A percentile compares a stretch with the other conserved stretches of the same genome.
These are phyloP conservation scores for Leptopilina boulardi DNA, from an alignment of 1,140 invertebrate species.

Conservation along the genomic window DNA sequence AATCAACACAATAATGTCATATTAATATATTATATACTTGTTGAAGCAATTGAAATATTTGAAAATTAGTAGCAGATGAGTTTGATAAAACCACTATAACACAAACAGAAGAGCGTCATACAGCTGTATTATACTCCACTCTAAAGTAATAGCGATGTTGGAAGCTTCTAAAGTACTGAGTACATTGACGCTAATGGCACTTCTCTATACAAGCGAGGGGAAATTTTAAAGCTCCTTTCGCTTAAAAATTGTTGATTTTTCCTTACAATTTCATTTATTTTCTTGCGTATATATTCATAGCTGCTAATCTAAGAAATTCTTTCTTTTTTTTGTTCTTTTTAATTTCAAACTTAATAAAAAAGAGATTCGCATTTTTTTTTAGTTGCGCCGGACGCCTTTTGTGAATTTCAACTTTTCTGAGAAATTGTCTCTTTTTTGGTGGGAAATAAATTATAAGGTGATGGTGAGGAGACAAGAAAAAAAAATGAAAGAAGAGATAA, in stretches of 20 bases:
- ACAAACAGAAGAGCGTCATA: background rate
- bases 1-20: background rate
- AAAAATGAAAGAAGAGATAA: no score
- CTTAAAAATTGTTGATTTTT: slow-evolving; percentile 70
- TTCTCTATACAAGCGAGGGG: slow-evolving; percentile 52
- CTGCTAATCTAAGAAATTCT: background rate
- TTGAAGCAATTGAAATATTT: background rate
- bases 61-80: slow-evolving; percentile 7
- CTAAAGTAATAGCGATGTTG: slow-evolving; percentile 51
- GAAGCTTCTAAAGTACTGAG: slow-evolving; percentile 66
- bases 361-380: background rate
- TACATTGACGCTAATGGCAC: slow-evolving; percentile 63
- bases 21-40: background rate
- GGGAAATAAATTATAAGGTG: slow-evolving; percentile 42
- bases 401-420: slow-evolving; percentile 25
- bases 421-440: slow-evolving; percentile 24
- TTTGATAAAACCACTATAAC: background rate
- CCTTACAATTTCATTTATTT: slow-evolving; percentile 24
- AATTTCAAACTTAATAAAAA: background rate
- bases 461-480: background rate
- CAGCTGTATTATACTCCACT: slow-evolving; percentile 38
- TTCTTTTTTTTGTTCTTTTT: no score
- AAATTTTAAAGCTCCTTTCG: slow-evolving; percentile 64
- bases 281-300: background rate
- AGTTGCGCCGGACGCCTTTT: slow-evolving; percentile 7